These are phyloP conservation scores for Trichogramma dendrolimi DNA, from an alignment of 2,888 invertebrate species.

Conservation along the genomic window DNA sequence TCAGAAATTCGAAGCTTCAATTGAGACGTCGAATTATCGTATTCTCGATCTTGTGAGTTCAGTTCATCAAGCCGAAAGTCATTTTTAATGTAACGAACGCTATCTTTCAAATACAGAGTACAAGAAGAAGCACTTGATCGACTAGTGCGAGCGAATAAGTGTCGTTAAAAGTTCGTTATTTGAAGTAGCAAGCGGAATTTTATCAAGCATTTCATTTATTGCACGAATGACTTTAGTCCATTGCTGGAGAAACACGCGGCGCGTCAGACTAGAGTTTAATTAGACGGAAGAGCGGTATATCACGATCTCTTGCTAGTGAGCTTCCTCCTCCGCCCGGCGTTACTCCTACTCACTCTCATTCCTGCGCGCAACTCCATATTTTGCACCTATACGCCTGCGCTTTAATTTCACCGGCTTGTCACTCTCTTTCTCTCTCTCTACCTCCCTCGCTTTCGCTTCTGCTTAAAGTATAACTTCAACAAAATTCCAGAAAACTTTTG, in stretches of 20 bases:
- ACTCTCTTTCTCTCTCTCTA: constrained; percentile 8
- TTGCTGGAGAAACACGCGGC: constrained; percentile 33
- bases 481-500: constrained; percentile 10
- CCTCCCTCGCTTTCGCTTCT: background rate
- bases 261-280: constrained; percentile 41
- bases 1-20: background rate
- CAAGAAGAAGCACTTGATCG: constrained; percentile 3
- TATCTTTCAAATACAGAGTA: constrained; percentile 7
- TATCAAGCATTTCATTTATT: too few relatives aligned
- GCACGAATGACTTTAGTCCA: constrained; percentile 2
- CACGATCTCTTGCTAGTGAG: constrained; percentile 36
- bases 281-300: constrained; percentile 45
- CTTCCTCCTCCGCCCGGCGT: background rate
- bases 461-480: background rate
- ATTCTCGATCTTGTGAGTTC: too few relatives aligned
- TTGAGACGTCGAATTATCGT: background rate
- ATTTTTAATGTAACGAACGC: too few relatives aligned
- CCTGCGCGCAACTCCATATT: constrained; percentile 14
- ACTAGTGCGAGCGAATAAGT: constrained; percentile 9
- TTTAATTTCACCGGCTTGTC: constrained; percentile 23
- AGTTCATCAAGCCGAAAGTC: too few relatives aligned
- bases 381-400: constrained; percentile 18
- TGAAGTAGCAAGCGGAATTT: constrained; percentile 18
- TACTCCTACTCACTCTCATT: constrained; percentile 24
- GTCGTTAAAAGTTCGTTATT: constrained; percentile 36